Base-by-base conservation (phyloP, 1,140 invertebrate genomes). In the Yoshiicerus persimilis region DNA sequence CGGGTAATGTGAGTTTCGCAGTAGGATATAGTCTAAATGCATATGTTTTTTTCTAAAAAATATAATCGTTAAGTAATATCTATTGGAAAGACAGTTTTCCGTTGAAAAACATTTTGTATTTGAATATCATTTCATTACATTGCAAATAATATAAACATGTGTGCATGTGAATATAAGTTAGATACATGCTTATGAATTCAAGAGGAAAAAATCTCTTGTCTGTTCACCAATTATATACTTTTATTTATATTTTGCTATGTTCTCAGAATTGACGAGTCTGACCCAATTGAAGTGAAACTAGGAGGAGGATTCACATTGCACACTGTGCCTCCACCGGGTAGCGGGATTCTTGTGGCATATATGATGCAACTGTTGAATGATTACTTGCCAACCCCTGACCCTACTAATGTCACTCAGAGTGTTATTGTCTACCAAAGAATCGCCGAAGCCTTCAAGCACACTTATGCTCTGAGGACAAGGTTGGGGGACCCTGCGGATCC, bases 381-480 rank as follows among this genome's bases (percentile, higher is more conserved):
- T 4, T 97, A 95, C 90, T 93, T 95, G 38, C 94, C 96, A 25
- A 34, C 16, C 9, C 39, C 64, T 4, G 11, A 10, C n/a, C 11
- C 23, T 0, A 36, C 5, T 20, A n/a, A 30, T 4, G 20, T 27
- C 1, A 23, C 6, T 13, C 13, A 87, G 4, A 36, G n/a, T 41
- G 25, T 64, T 30, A 8, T 23, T 27, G 38, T 96, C 0, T 96
- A 96, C 92, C 97, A 99, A 91, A 94, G 96, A 88, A 96, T 99
- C 36, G 93, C 96, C 20, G 98, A 99, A 92, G 95, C 97, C 0
- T 96, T 97, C 89, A 99, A 99, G 92, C 97, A 96, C 92, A 97
- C 96, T 0, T 99, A 96, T 92, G 97, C 97, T 0, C 94, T 95
- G 83, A 94, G 98, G 87, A 96, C 95, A 6, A 94, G 96, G 91